phyloP scores from a whole-genome alignment of 2,888 invertebrate genomes.

The Perithous albicinctus region DNA sequence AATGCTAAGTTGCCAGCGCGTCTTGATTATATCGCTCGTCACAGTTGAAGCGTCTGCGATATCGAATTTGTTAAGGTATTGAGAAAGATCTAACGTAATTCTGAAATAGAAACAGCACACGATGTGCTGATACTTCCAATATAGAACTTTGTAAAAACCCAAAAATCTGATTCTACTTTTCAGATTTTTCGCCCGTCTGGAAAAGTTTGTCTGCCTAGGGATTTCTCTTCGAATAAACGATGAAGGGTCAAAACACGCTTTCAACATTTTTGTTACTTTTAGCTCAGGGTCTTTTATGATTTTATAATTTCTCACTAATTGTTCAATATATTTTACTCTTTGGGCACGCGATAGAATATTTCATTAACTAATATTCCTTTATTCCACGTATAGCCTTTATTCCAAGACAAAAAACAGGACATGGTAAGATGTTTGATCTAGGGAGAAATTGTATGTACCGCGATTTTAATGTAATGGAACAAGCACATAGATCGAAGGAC shows the following conservation, averaged over 20 bases:
- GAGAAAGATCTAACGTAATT: not conserved
- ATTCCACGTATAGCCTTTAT: too few relatives aligned
- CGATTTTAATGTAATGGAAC: too few relatives aligned
- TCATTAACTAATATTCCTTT: too few relatives aligned
- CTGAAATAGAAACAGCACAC: not conserved
- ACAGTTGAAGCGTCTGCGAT: slow-evolving; percentile 50
- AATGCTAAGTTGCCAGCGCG: not conserved
- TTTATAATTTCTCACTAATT: too few relatives aligned
- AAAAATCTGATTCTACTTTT: not conserved
- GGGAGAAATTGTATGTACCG: too few relatives aligned
- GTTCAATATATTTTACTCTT: too few relatives aligned
- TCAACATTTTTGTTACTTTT: not conserved
- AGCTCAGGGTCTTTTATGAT: not conserved
- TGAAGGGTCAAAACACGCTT: not conserved
- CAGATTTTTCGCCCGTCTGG: not conserved
- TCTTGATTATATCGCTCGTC: slow-evolving; percentile 51
- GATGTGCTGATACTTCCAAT: not conserved
- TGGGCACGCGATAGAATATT: too few relatives aligned
- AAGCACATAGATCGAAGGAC: too few relatives aligned
- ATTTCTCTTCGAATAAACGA: not conserved
- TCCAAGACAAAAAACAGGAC: too few relatives aligned
- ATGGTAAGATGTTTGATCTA: too few relatives aligned
- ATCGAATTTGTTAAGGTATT: slow-evolving; percentile 7
- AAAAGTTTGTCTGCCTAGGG: not conserved
- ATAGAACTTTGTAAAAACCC: not conserved